Percentiles rank a stretch among this genome's conserved stretches.
These are phyloP conservation scores for Scortum barcoo DNA, from an alignment of 2,113 vertebrate genomes.

Conservation along the genomic window DNA sequence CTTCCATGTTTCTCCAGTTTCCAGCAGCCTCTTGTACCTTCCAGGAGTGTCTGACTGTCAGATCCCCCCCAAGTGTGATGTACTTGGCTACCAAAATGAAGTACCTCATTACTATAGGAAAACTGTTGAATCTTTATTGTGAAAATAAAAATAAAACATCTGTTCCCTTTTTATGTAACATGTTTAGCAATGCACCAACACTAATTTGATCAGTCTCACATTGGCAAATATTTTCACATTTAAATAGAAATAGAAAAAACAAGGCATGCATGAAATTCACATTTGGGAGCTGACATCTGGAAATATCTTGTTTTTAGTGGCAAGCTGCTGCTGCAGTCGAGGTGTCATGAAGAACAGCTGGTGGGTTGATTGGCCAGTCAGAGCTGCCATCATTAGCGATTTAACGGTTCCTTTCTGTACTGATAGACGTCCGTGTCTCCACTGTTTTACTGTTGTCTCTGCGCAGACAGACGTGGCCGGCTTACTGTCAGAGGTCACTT, in stretches of 20 bases:
- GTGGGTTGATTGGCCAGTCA: conserved; percentile 31
- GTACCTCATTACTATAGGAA: background rate
- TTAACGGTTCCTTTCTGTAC: conserved; percentile 3
- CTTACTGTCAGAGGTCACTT: background rate
- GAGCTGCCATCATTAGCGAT: conserved; percentile 26
- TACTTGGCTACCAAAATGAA: background rate
- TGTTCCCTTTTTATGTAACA: background rate
- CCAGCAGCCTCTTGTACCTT: background rate
- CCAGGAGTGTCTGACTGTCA: background rate
- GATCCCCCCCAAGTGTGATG: background rate
- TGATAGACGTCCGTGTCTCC: background rate
- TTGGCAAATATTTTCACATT: background rate
- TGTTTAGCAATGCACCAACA: background rate
- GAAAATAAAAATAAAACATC: background rate
- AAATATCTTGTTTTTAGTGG: background rate
- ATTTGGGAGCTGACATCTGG: conserved; percentile 8
- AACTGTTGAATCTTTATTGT: background rate
- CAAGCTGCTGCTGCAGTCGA: conserved; percentile 3
- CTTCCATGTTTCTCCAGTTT: background rate
- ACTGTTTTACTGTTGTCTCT: conserved; percentile 14
- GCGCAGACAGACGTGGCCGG: conserved; percentile 20
- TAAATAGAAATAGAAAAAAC: background rate
- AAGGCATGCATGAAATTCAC: background rate
- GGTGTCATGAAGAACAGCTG: conserved; percentile 36
- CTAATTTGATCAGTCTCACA: background rate